Evolutionary conservation across 2,113 vertebrate genomes (phyloP).

Genomic region (Mellivora capensis): DNA sequence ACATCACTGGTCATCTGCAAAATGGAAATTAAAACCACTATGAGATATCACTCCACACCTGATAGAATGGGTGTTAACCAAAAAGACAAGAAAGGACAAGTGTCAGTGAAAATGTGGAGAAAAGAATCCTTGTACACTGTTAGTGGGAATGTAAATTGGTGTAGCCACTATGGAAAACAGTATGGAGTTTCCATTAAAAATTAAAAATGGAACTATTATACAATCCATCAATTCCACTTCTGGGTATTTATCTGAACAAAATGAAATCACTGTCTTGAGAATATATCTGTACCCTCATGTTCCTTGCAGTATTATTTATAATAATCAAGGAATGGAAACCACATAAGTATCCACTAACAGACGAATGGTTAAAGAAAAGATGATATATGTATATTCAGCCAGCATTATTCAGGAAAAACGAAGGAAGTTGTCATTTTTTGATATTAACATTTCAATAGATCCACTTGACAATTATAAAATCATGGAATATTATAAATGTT

Average conservation of each 20-base stretch:
- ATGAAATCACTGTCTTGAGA: background rate
- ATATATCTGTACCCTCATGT: background rate
- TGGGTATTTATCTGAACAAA: background rate
- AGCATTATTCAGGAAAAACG: background rate
- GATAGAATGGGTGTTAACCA: background rate
- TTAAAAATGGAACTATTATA: background rate
- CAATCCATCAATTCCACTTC: background rate
- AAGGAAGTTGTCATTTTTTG: background rate
- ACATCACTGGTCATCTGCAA: background rate
- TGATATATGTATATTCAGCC: background rate
- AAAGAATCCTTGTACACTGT: background rate
- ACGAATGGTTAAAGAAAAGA: background rate
- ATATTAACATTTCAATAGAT: background rate
- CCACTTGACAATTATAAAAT: background rate
- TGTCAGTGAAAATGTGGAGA: background rate
- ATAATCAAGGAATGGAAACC: background rate
- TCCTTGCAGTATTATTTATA: background rate
- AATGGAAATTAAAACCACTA: background rate
- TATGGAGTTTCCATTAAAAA: background rate
- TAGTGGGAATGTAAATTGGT: background rate
- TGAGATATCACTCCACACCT: background rate
- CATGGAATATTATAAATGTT: background rate
- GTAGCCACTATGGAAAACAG: background rate
- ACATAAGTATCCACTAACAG: background rate
- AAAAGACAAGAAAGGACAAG: background rate